Evolutionary conservation across 2,888 invertebrate species (phyloP).

Genomic region (Cryptops parisi): DNA sequence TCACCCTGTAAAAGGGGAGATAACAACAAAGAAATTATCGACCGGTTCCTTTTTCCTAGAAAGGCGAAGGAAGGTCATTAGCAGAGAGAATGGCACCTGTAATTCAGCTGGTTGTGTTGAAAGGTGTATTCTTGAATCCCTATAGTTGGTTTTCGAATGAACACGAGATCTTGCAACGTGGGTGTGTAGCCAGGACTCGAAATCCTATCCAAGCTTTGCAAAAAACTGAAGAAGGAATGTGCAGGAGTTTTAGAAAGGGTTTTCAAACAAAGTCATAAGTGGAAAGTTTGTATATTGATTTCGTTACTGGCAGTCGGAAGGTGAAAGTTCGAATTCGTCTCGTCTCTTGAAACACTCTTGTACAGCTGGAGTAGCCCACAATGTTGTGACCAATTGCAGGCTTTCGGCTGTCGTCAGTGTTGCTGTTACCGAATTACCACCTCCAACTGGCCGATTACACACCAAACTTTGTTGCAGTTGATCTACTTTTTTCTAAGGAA

Average conservation of each 20-base stretch:
- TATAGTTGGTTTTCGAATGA: background rate
- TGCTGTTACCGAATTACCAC: no score
- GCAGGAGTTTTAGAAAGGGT: background rate
- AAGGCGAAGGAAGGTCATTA: background rate
- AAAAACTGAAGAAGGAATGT: background rate
- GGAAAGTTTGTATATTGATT: background rate
- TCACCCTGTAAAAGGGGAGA: background rate
- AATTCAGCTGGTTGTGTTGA: background rate
- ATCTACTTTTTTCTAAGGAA: no score
- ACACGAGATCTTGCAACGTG: background rate
- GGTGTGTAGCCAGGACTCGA: conserved; percentile 1
- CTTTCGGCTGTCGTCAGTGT: no score
- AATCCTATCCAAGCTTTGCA: background rate
- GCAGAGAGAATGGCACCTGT: background rate
- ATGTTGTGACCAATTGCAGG: background rate
- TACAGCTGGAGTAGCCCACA: background rate
- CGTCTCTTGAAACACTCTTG: background rate
- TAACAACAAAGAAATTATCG: background rate
- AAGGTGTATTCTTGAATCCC: conserved; percentile 5
- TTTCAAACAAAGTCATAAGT: background rate
- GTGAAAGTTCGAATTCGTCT: background rate
- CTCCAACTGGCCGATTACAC: no score
- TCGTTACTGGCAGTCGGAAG: background rate
- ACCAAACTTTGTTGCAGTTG: no score
- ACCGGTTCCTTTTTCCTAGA: background rate